Evolutionary conservation across 2,797 vertebrate genomes (phyloP).

Genomic region (Tarsius wallacei): DNA sequence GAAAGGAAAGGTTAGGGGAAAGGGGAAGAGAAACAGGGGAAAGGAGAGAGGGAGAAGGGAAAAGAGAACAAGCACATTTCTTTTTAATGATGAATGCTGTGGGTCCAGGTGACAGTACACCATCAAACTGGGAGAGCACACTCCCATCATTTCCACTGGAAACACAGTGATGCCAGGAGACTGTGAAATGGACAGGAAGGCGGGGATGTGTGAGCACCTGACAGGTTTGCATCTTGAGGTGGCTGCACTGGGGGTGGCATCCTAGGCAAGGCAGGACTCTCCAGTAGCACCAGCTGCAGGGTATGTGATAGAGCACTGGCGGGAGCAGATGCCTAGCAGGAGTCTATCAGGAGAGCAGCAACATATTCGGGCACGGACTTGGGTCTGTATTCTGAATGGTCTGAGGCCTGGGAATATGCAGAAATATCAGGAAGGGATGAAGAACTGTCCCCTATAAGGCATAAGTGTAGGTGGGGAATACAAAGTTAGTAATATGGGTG

Average conservation of each 20-base stretch:
- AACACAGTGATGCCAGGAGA: not conserved
- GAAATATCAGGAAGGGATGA: not conserved
- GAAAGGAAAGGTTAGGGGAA: not conserved
- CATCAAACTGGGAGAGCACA: not conserved
- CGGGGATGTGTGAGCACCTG: not conserved
- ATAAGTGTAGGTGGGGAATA: not conserved
- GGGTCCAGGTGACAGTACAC: not conserved
- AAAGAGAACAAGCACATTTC: not conserved
- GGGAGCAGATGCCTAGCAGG: not conserved
- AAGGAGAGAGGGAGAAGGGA: not conserved
- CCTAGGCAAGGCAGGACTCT: not conserved
- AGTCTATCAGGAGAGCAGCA: not conserved
- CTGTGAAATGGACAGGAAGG: not conserved
- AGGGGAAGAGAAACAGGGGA: not conserved
- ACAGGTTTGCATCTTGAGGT: not conserved
- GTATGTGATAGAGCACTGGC: not conserved
- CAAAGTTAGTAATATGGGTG: not conserved
- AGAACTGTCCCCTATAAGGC: not conserved
- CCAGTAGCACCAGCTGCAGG: not conserved
- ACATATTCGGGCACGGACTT: not conserved
- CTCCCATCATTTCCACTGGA: not conserved
- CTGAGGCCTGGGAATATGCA: not conserved
- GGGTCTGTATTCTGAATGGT: not conserved
- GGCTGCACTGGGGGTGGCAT: rapidly evolving
- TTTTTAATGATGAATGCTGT: not conserved